Evolutionary conservation across 1,140 invertebrate genomes (phyloP), one percentile per base, ranked within the genome.

Genomic region (Coelopa frigida): DNA sequence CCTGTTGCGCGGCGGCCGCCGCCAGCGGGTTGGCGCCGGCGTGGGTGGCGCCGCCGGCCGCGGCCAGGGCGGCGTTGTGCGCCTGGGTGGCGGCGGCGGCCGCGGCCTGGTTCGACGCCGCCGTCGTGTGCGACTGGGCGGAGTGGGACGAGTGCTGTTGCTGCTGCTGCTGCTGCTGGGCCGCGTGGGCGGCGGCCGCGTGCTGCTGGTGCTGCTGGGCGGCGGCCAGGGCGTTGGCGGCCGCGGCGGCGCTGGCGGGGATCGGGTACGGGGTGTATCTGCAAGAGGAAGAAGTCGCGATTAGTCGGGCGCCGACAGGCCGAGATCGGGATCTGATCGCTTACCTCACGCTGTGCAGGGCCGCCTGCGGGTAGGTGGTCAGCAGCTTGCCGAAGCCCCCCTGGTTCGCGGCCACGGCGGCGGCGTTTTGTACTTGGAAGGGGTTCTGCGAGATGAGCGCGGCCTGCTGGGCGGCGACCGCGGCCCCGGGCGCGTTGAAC

Each of bases 351-450:
- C 60, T 54, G 44, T 70, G 67, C 38, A 70, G 58, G 40, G 73
- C 58, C 35, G 61, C 50, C 50, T 63, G 73, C 49, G 73, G 74
- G 70, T 80, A 82, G 49, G 79, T 71, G 21, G 78, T 78, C 55
- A 85, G 78, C 24, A 86, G 60, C 58, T 87, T 86, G 17, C 81
- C 79, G 62, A 85, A 85, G 31, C 77, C 78, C 12, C 79, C 76
- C 14, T 75, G 78, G 32, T 80, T 80, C 55, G 58, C 61, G 23
- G 62, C 50, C 10, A 48, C 59, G 5, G 72, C 72, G 35, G 72
- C 72, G 47, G 75, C 72, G 46, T 74, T 70, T 68, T 68, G 64
- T 68, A 68, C 64, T 65, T 68, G 61, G 59, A 68, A 68, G 31
- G 59, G 64, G 54, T 62, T 68, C 52, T 68, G 64, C 44, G 52